Evolutionary conservation across 2,888 invertebrate genomes (phyloP).

Genomic region (Ormyrus nitidulus): DNA sequence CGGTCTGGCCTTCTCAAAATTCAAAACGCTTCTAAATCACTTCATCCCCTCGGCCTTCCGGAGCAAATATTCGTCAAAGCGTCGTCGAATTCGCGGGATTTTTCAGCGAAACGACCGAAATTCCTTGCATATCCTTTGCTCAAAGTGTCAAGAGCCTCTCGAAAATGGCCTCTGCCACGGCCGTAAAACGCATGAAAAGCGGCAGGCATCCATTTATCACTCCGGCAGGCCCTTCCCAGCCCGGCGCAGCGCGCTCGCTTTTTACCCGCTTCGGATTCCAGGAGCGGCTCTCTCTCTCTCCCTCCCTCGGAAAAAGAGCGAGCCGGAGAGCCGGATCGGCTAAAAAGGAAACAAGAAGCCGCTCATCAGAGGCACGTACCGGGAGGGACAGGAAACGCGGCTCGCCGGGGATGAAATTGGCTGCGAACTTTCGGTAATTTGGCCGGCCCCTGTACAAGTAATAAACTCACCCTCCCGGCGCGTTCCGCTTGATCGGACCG

Average conservation of each 20-base stretch:
- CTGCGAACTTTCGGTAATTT: constrained; percentile 64
- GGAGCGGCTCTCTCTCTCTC: too few species aligned
- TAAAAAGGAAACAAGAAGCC: constrained; percentile 31
- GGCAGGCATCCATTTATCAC: constrained; percentile 20
- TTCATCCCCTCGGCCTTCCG: too few species aligned
- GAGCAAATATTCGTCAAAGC: neutral
- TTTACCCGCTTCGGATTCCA: too few species aligned
- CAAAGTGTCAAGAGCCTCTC: too few species aligned
- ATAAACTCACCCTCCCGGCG: constrained; percentile 59
- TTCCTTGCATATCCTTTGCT: too few species aligned
- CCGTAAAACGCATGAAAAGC: neutral
- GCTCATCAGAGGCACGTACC: constrained; percentile 19
- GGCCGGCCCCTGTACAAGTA: constrained; percentile 56
- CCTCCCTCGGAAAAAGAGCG: neutral
- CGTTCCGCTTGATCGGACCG: constrained; percentile 42
- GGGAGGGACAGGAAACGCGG: constrained; percentile 10
- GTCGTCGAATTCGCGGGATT: too few species aligned
- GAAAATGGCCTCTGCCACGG: neutral
- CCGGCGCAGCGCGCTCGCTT: too few species aligned
- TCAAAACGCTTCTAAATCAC: too few species aligned
- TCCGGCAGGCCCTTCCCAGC: neutral
- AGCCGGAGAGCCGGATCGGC: neutral
- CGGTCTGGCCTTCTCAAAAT: too few species aligned
- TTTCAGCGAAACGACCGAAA: too few species aligned
- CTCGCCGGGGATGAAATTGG: constrained; percentile 59